Evolutionary conservation across 2,113 vertebrate genomes (phyloP), one percentile per base, ranked within the genome.

Genomic region (Tursiops truncatus): DNA sequence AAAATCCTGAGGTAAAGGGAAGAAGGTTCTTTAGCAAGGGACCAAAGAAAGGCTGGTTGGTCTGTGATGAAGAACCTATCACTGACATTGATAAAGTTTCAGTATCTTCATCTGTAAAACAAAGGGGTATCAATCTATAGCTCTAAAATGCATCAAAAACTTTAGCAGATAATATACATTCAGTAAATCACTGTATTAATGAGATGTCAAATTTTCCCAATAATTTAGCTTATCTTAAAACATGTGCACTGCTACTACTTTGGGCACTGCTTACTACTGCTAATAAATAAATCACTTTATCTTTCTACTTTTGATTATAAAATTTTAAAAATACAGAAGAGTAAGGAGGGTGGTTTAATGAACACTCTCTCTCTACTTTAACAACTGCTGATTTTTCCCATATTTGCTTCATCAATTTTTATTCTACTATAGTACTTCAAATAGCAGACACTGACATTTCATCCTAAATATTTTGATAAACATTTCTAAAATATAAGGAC

Each of bases 331-430:
- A 82, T 47, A 79, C 3, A 94, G 44, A 63, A 92, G 53, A 89
- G n/a, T 70, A 67, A 33, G 25, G 26, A 79, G 8, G 88, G 89
- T 83, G 36, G 76, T 90, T 91, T 96, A 80, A 33, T 56, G 36
- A 87, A 88, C 11, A 50, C 88, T 96, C 80, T 44, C 41, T 79
- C 83, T 38, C n/a, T 20, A 36, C 65, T 94, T 77, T 79, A 94
- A 91, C 21, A 95, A 87, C 6, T 84, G 36, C 38, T 93, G 50
- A 36, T 13, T 60, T 86, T 96, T 77, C 53, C 80, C 58, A 79
- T 44, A 86, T 93, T 88, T 92, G 41, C 17, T 95, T 91, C 50
- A 89, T 85, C 10, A 84, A 93, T 73, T 97, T 84, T 96, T 82
- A 96, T 71, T 82, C 76, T 93, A 62, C 53, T n/a, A 0, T 89